Base-by-base conservation (phyloP, 2,113 vertebrate genomes). In the Halichoeres trimaculatus region DNA sequence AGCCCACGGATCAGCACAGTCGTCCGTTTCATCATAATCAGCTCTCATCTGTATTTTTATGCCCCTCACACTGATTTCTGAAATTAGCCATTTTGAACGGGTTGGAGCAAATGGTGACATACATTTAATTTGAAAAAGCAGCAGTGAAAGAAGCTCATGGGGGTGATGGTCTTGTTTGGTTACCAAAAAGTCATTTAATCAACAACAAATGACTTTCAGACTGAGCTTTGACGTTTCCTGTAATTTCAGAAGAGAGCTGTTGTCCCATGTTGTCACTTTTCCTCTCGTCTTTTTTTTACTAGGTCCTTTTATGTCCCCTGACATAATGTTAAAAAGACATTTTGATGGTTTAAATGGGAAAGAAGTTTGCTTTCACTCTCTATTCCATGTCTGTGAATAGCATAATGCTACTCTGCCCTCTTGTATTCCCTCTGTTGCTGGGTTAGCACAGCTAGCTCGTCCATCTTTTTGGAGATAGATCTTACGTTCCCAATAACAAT, bases 21-120 rank as follows among this genome's bases (percentile, higher is more conserved):
- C 17, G 43, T 45, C 41, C 43, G 14, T 41, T 45, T 67, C 47
- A 59, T 76, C 60, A 56, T 67, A 63, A 88, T 78, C 53, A 75
- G 19, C 58, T 22, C 35, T 64, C 70, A 38, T 1, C 4, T 35
- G 50, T 57, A 48, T 66, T 76, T 68, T 10, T 9, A 47, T 63
- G 76, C 19, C 54, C 38, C 56, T 71, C 55, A 79, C 16, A 34
- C 16, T 54, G 12, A 26, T 70, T 36, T 68, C 14, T 52, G 1
- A 66, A 70, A 50, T 8, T 4, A n/a, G 4, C 17, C 8, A 8
- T 45, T 17, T 71, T 67, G 45, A 1, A 35, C 50, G 5, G 19
- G 1, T 64, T 55, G 55, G 73, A 65, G 19, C 48, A 41, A 41
- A 63, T 24, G 23, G 19, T 62, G 36, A 54, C 23, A 8, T 24